A percentile compares a stretch with the other conserved stretches of the same genome.
These are phyloP conservation scores for Panthera leo DNA, from an alignment of 2,113 vertebrate species.

Conservation along the genomic window DNA sequence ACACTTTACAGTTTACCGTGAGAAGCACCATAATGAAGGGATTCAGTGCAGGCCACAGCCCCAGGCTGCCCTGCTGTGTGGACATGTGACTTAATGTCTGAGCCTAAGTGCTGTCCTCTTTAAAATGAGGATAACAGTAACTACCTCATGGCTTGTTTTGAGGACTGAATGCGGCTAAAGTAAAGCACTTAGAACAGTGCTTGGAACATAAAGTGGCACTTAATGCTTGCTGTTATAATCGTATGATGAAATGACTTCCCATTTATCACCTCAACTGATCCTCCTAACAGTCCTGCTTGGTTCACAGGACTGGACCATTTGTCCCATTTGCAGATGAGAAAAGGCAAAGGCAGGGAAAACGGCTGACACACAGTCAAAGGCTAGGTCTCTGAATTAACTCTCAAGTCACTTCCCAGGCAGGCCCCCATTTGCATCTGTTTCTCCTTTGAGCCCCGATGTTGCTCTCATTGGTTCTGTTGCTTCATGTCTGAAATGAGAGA, in stretches of 20 bases:
- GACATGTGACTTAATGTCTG: background rate
- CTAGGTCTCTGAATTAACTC: background rate
- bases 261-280: slow-evolving; percentile 42
- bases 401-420: background rate
- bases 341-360: background rate
- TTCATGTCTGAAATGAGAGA: background rate
- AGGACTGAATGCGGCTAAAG: slow-evolving; percentile 16
- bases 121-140: slow-evolving; percentile 13
- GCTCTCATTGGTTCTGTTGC: background rate
- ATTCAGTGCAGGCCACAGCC: background rate
- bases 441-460: background rate
- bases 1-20: background rate
- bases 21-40: background rate
- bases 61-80: background rate
- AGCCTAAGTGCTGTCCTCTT: background rate
- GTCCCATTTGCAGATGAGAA: background rate
- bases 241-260: slow-evolving; percentile 17
- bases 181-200: background rate
- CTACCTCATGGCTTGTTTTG: background rate
- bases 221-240: slow-evolving; percentile 7
- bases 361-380: background rate
- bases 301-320: background rate
- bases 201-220: background rate
- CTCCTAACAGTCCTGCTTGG: background rate
- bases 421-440: background rate